These are phyloP conservation scores for Malaclemys terrapin DNA, from an alignment of 2,113 vertebrate species.

Conservation along the genomic window DNA sequence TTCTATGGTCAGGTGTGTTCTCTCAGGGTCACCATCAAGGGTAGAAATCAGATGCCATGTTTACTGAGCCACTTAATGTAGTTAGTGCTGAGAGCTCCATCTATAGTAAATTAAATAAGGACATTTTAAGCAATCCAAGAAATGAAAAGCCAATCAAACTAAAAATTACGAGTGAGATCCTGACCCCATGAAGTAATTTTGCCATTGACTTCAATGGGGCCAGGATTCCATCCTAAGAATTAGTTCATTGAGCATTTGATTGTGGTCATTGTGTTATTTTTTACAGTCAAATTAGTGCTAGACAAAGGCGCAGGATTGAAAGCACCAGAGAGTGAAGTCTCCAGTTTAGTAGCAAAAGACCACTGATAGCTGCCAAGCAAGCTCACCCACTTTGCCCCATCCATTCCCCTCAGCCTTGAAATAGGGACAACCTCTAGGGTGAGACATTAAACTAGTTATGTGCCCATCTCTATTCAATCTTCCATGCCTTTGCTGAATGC, in stretches of 20 bases:
- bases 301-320: background rate
- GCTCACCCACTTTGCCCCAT: background rate
- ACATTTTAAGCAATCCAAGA: background rate
- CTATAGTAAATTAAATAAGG: background rate
- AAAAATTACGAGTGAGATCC: accelerated
- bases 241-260: background rate
- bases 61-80: background rate
- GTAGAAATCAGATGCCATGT: background rate
- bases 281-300: background rate
- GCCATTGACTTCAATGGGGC: background rate
- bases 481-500: background rate
- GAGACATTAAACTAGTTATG: background rate
- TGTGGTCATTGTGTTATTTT: background rate
- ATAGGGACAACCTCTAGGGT: background rate
- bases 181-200: background rate
- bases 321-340: background rate
- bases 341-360: background rate
- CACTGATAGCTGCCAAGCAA: background rate
- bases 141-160: background rate
- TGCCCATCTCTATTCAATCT: background rate
- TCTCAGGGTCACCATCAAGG: background rate
- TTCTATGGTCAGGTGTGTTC: background rate
- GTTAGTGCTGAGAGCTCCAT: background rate
- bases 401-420: background rate
- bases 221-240: background rate